phyloP scores from a whole-genome alignment of 2,797 vertebrate species.

The Pangasius sanitwongsei region DNA sequence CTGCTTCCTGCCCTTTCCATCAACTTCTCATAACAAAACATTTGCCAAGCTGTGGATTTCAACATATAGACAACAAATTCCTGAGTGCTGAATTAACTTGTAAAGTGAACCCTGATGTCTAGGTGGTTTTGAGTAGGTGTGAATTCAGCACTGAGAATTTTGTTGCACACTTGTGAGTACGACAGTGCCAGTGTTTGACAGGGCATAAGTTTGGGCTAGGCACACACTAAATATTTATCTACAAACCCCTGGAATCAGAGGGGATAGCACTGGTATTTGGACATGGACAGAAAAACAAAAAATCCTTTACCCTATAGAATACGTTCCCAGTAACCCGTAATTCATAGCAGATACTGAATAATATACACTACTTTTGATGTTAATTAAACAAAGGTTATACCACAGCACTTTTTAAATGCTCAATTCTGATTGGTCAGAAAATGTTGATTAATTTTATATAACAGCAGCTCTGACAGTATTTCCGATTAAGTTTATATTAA shows the following conservation, averaged over 20 bases:
- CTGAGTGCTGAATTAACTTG: not conserved
- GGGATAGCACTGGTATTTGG: not conserved
- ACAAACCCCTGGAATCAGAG: not conserved
- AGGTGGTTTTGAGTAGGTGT: constrained; percentile 1
- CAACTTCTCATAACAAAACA: constrained; percentile 52
- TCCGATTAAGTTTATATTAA: too few species aligned
- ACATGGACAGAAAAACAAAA: not conserved
- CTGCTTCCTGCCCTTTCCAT: constrained; percentile 59
- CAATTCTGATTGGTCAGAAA: not conserved
- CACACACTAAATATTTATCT: not conserved
- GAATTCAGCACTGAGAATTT: constrained; percentile 9
- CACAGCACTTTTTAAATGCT: not conserved
- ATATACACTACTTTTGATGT: not conserved
- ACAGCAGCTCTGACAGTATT: too few species aligned
- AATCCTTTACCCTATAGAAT: not conserved
- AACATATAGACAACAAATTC: constrained; percentile 12
- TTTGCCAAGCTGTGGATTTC: constrained; percentile 53
- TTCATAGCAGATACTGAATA: not conserved
- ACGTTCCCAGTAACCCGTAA: not conserved
- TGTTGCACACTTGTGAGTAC: not conserved
- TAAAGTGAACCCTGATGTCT: too few species aligned
- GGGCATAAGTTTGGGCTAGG: not conserved
- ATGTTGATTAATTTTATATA: too few species aligned
- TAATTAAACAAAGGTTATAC: not conserved
- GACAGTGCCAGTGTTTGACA: not conserved